Conservation (phyloP, 2,797 vertebrate genomes). For the Coregonus suidteri region DNA sequence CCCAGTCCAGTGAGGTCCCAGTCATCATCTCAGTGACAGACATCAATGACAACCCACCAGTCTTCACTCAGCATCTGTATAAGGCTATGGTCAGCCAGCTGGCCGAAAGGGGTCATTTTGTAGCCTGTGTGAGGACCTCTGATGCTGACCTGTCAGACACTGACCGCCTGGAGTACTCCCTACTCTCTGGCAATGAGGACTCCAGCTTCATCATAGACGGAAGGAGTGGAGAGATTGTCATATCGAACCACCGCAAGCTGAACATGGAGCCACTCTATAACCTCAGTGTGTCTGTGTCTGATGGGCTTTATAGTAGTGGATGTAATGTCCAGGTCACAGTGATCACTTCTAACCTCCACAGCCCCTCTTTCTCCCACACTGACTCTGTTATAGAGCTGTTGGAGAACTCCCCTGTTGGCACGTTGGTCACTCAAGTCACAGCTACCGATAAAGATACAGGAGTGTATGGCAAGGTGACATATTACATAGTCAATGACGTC, state of each 20-base stretch:
- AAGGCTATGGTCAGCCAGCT: constrained; percentile 79
- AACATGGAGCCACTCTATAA: constrained; percentile 68
- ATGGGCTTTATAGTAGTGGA: constrained; percentile 83
- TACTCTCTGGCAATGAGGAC: constrained; percentile 81
- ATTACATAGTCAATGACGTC: constrained; percentile 83
- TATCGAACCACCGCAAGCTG: constrained; percentile 72
- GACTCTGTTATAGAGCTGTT: constrained; percentile 82
- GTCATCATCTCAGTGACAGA: constrained; percentile 77
- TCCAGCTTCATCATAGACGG: constrained; percentile 78
- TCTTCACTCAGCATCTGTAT: constrained; percentile 78
- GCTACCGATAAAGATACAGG: constrained; percentile 80
- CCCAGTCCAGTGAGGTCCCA: constrained; percentile 70
- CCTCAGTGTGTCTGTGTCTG: constrained; percentile 81
- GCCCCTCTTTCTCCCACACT: constrained; percentile 77
- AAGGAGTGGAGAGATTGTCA: constrained; percentile 76
- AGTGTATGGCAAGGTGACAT: constrained; percentile 72
- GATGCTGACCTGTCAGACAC: constrained; percentile 77
- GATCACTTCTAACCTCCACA: constrained; percentile 78
- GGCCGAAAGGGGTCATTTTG: constrained; percentile 79
- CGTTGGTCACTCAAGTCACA: constrained; percentile 75
- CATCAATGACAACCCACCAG: constrained; percentile 82
- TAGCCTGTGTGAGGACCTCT: constrained; percentile 78
- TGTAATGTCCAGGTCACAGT: constrained; percentile 74
- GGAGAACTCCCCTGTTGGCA: constrained; percentile 79
- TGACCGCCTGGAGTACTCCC: constrained; percentile 78